Conservation (phyloP, 2,888 invertebrate genomes). For the Oxyteleia sp. region DNA sequence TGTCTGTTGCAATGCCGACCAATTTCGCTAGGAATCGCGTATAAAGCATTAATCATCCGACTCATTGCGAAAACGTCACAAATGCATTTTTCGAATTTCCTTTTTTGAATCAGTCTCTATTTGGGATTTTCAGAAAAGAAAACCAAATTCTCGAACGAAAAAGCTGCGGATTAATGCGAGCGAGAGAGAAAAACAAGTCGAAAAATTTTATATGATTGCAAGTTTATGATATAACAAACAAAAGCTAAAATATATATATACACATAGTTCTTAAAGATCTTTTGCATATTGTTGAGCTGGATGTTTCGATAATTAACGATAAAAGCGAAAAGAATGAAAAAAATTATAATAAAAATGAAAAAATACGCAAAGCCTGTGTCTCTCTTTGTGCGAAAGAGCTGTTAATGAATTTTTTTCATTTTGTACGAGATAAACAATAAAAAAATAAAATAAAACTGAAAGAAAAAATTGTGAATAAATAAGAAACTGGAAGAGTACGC, state of each 20-base stretch:
- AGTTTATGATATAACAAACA: slow-evolving; percentile 56
- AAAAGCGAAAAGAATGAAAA: background rate
- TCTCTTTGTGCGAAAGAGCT: slow-evolving; percentile 67
- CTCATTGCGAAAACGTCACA: too few species aligned
- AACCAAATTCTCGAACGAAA: too few species aligned
- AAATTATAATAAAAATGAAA: too few species aligned
- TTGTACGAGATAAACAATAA: slow-evolving; percentile 70
- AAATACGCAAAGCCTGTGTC: slow-evolving; percentile 22
- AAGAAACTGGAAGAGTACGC: slow-evolving; percentile 26
- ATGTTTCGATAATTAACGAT: slow-evolving; percentile 46
- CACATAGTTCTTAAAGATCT: slow-evolving; percentile 61
- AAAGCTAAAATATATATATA: slow-evolving; percentile 59
- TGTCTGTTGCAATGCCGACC: too few species aligned
- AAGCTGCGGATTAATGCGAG: too few species aligned
- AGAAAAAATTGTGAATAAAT: slow-evolving; percentile 4
- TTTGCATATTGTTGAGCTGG: slow-evolving; percentile 56
- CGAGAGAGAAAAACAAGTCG: slow-evolving; percentile 40
- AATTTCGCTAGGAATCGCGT: slow-evolving; percentile 1
- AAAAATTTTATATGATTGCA: slow-evolving; percentile 70
- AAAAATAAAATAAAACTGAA: slow-evolving; percentile 27
- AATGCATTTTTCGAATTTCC: too few species aligned
- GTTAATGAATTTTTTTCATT: slow-evolving; percentile 70
- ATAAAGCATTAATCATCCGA: slow-evolving; percentile 20
- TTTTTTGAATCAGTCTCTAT: too few species aligned
- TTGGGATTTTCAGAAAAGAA: too few species aligned